Evolutionary conservation across 2,888 invertebrate species (phyloP).

Genomic region (Morpho achilles): DNA sequence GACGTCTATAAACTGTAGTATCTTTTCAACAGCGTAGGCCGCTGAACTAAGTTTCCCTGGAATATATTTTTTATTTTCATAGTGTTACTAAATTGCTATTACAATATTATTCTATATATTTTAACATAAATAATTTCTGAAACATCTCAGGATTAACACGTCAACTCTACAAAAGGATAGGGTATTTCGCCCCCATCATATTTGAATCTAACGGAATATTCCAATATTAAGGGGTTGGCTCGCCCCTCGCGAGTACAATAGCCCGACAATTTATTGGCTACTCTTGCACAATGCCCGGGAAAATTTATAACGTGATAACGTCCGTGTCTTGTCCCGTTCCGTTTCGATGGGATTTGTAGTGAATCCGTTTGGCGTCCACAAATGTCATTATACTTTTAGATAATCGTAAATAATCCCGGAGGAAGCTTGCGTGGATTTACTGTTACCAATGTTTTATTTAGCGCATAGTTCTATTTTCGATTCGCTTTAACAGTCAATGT

Average conservation of each 20-base stretch:
- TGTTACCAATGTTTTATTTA: constrained; percentile 6
- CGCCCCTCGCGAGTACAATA: constrained; percentile 39
- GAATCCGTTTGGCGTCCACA: constrained; percentile 37
- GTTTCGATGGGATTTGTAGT: constrained; percentile 46
- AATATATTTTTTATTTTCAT: too few relatives aligned
- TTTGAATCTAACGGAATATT: constrained; percentile 27
- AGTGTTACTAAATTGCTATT: too few relatives aligned
- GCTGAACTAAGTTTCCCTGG: too few relatives aligned
- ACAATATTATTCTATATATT: background rate
- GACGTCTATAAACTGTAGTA: too few relatives aligned
- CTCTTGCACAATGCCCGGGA: constrained; percentile 58
- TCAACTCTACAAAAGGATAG: constrained; percentile 8
- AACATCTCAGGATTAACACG: constrained; percentile 11
- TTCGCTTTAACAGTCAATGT: background rate
- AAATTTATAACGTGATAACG: constrained; percentile 75
- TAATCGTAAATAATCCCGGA: constrained; percentile 22
- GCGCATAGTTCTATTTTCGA: constrained; percentile 5
- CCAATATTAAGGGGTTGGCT: constrained; percentile 28
- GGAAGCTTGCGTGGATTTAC: constrained; percentile 1
- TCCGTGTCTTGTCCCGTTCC: constrained; percentile 50
- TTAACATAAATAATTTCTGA: background rate
- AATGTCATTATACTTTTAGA: constrained; percentile 20
- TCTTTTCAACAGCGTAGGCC: too few relatives aligned
- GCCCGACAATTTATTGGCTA: constrained; percentile 72
- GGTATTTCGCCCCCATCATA: constrained; percentile 24